These are phyloP conservation scores for Bradypodion pumilum DNA, from an alignment of 2,797 vertebrate genomes.

Conservation along the genomic window DNA sequence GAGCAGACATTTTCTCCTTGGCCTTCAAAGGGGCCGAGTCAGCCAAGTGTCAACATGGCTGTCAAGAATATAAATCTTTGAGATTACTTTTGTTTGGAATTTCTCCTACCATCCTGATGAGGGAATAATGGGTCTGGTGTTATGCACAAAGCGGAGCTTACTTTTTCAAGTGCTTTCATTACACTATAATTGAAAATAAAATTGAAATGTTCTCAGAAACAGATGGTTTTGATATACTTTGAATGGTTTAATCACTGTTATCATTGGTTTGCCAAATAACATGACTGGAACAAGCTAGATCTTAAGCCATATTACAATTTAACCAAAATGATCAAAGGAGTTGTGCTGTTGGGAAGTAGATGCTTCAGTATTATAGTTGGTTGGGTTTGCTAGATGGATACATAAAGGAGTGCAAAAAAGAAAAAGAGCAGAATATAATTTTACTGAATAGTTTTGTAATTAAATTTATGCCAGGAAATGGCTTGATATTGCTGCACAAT, in stretches of 20 bases:
- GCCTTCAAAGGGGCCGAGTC: slow-evolving; percentile 13
- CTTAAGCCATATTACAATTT: slow-evolving; percentile 46
- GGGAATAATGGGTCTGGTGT: slow-evolving; percentile 62
- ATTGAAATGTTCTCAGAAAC: slow-evolving; percentile 48
- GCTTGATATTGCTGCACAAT: too few relatives aligned
- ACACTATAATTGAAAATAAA: slow-evolving; percentile 53
- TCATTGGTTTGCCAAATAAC: slow-evolving; percentile 58
- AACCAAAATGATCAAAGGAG: slow-evolving; percentile 34
- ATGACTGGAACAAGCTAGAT: slow-evolving; percentile 56
- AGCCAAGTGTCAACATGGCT: slow-evolving; percentile 32
- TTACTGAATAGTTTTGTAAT: slow-evolving; percentile 30
- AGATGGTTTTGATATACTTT: slow-evolving; percentile 54
- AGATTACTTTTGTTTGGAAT: slow-evolving; percentile 64
- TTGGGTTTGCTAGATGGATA: slow-evolving; percentile 42
- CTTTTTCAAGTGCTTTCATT: slow-evolving; percentile 34
- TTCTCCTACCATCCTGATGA: slow-evolving; percentile 70
- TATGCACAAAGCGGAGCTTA: slow-evolving; percentile 54
- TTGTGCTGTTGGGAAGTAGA: slow-evolving; percentile 32
- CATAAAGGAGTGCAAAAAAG: slow-evolving; percentile 34
- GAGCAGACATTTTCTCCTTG: slow-evolving; percentile 45
- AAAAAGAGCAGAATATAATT: not conserved
- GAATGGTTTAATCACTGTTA: slow-evolving; percentile 41
- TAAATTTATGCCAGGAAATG: slow-evolving; percentile 48
- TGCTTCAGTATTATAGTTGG: not conserved
- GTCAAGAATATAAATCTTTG: slow-evolving; percentile 63